These are phyloP conservation scores for Ambastaia sidthimunki DNA, from an alignment of 2,797 vertebrate genomes.

Conservation along the genomic window DNA sequence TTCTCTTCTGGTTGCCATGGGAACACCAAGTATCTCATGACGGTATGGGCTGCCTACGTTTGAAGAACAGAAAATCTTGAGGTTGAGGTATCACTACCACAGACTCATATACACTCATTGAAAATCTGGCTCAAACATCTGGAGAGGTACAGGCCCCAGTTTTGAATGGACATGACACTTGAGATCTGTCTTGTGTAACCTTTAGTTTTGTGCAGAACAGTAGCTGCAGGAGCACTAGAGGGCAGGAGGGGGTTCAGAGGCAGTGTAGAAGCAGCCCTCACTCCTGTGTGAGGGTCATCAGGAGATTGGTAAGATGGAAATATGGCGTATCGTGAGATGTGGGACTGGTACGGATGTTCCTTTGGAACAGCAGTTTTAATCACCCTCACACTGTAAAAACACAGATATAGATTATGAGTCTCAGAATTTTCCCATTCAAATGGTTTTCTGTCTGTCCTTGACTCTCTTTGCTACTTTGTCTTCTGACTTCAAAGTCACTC, in stretches of 20 bases:
- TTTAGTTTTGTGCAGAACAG: constrained; percentile 76
- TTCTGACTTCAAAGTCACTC: background rate
- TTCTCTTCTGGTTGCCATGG: constrained; percentile 68
- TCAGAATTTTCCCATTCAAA: constrained; percentile 3
- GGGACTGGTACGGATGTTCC: constrained; percentile 82
- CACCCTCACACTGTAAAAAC: constrained; percentile 67
- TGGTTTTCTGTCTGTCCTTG: constrained; percentile 15
- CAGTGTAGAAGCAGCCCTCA: constrained; percentile 61
- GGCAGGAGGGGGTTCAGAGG: constrained; percentile 70
- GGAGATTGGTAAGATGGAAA: constrained; percentile 77
- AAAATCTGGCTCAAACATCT: background rate
- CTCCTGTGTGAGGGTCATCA: constrained; percentile 64
- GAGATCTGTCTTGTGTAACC: constrained; percentile 62
- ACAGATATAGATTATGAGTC: constrained; percentile 39
- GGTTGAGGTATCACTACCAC: background rate
- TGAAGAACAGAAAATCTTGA: constrained; percentile 2
- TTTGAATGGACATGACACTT: background rate
- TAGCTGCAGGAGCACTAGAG: constrained; percentile 65
- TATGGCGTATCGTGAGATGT: constrained; percentile 76
- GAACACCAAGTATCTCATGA: constrained; percentile 73
- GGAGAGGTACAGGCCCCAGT: background rate
- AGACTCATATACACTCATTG: background rate
- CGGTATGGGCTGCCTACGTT: constrained; percentile 78
- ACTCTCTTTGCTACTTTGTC: background rate
- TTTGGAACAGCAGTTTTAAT: constrained; percentile 66